Conservation (phyloP, 2,797 vertebrate genomes). For the Myotis pilosus region DNA sequence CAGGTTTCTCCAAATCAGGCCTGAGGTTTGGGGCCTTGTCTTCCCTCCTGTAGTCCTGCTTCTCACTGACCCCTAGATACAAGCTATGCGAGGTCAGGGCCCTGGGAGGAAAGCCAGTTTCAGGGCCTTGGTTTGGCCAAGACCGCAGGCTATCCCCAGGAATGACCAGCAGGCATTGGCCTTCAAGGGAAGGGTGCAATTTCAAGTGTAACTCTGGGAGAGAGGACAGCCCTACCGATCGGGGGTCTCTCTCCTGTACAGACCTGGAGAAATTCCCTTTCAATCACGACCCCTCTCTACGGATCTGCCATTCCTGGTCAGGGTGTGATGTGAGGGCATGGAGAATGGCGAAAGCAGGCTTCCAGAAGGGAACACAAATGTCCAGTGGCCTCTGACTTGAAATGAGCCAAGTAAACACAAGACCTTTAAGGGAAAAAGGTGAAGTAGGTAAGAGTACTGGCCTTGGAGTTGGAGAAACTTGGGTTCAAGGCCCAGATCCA, state of each 20-base stretch:
- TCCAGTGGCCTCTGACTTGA: background rate
- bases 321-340: background rate
- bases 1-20: conserved; percentile 57
- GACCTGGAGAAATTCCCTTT: background rate
- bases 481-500: background rate
- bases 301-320: background rate
- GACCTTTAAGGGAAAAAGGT: background rate
- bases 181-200: background rate
- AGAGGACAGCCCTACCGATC: background rate
- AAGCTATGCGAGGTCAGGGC: conserved; percentile 6
- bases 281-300: background rate
- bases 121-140: conserved; percentile 30
- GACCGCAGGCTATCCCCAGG: conserved; percentile 15
- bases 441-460: background rate
- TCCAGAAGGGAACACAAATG: background rate
- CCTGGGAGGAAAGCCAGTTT: conserved; percentile 35
- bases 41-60: conserved; percentile 47
- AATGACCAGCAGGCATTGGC: conserved; percentile 5
- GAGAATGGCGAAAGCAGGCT: background rate
- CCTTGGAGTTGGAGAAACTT: background rate
- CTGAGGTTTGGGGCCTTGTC: conserved; percentile 51
- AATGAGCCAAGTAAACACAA: background rate
- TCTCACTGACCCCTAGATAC: background rate
- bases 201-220: background rate
- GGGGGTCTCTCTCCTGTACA: background rate